phyloP scores from a whole-genome alignment of 2,113 vertebrate genomes.

The Pseudorectes ferrugineus region DNA sequence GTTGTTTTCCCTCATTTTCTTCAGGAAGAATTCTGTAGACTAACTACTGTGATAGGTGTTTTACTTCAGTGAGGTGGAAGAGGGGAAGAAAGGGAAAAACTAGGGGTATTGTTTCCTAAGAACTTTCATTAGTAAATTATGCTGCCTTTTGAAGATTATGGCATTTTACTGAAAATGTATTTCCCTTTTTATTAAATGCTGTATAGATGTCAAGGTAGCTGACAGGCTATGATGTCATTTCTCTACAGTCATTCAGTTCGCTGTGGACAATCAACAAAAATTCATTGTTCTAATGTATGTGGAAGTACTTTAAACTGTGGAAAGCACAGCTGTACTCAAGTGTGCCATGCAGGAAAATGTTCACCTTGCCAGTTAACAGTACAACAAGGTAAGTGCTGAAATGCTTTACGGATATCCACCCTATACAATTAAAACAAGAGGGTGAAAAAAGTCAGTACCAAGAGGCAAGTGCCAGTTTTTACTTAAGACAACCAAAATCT shows the following conservation, averaged over 20 bases:
- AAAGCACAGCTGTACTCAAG: conserved; percentile 84
- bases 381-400: conserved; percentile 80
- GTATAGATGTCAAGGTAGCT: background rate
- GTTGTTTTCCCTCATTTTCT: background rate
- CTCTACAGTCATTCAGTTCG: conserved; percentile 89
- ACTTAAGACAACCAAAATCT: background rate
- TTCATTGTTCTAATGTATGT: conserved; percentile 86
- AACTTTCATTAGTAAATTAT: background rate
- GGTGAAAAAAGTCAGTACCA: background rate
- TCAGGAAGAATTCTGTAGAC: background rate
- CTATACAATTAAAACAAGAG: background rate
- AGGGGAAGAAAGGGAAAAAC: background rate
- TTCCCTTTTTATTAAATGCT: background rate
- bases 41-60: background rate
- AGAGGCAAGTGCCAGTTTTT: background rate
- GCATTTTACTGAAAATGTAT: background rate
- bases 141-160: background rate
- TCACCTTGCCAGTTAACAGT: conserved; percentile 84
- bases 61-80: background rate
- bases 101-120: background rate
- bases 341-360: conserved; percentile 88
- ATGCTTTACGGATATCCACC: background rate
- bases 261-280: conserved; percentile 83
- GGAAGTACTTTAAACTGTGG: conserved; percentile 85
- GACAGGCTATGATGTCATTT: background rate